A percentile compares a stretch with the other conserved stretches of the same genome.
Conservation (phyloP, 2,797 vertebrate genomes). For the Enteromius afrohamiltoni region DNA sequence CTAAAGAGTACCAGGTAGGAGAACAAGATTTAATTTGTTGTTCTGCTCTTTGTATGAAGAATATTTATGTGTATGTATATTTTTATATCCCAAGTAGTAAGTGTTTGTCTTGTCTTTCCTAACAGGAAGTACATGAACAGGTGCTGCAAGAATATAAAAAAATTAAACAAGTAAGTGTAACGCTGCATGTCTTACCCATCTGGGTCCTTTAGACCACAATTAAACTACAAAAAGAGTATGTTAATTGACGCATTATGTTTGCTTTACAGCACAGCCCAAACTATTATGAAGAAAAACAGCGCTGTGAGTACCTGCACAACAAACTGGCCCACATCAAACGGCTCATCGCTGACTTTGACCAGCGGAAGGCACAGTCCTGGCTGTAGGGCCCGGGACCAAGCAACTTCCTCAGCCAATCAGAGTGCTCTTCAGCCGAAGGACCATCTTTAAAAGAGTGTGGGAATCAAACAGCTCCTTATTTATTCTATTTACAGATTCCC, state of each 20-base stretch:
- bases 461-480: slow-evolving; percentile 48
- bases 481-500: slow-evolving; percentile 49
- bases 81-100: background rate
- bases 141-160: slow-evolving; percentile 89
- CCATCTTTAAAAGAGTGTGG: slow-evolving; percentile 65
- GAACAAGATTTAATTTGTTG: background rate
- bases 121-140: slow-evolving; percentile 85
- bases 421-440: slow-evolving; percentile 57
- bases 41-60: background rate
- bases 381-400: slow-evolving; percentile 69
- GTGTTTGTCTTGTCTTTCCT: background rate
- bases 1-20: slow-evolving; percentile 76
- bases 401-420: slow-evolving; percentile 39
- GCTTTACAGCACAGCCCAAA: slow-evolving; percentile 81
- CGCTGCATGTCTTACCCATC: background rate
- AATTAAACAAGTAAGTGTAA: slow-evolving; percentile 83
- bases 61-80: background rate
- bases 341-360: slow-evolving; percentile 90
- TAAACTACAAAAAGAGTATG: background rate
- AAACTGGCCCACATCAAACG: slow-evolving; percentile 92
- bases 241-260: slow-evolving; percentile 1
- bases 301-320: slow-evolving; percentile 91
- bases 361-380: slow-evolving; percentile 80
- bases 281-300: slow-evolving; percentile 86
- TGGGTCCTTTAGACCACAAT: no score